phyloP scores from a whole-genome alignment of 2,113 vertebrate genomes.

The Alexandromys fortis region DNA sequence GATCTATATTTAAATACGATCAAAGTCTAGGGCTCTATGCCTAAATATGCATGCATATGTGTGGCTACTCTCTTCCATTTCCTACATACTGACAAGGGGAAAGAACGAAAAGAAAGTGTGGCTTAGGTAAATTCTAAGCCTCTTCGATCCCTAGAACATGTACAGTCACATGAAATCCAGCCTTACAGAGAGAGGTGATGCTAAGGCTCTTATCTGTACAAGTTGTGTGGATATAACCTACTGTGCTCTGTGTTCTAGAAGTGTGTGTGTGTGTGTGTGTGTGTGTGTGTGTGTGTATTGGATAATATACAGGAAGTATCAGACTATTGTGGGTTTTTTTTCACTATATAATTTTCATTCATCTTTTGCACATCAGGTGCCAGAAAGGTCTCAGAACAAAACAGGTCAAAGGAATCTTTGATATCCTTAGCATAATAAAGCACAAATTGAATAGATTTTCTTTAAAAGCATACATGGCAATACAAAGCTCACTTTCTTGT shows the following conservation, averaged over 20 bases:
- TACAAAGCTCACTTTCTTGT: background rate
- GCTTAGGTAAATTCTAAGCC: background rate
- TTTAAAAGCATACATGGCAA: background rate
- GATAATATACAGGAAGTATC: background rate
- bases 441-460: background rate
- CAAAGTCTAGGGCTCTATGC: background rate
- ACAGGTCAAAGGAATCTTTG: background rate
- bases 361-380: background rate
- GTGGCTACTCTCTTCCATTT: background rate
- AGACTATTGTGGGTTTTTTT: background rate
- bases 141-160: background rate
- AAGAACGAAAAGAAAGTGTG: background rate
- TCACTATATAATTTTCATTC: background rate
- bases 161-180: background rate
- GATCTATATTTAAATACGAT: background rate
- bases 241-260: background rate
- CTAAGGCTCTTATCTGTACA: background rate
- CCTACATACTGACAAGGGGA: background rate
- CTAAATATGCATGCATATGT: background rate
- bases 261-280: background rate
- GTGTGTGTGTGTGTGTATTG: background rate
- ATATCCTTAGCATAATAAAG: background rate
- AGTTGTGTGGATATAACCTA: background rate
- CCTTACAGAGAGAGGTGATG: background rate
- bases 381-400: background rate